These are phyloP conservation scores for Trogon surrucura DNA, from an alignment of 2,113 vertebrate species.

Conservation along the genomic window DNA sequence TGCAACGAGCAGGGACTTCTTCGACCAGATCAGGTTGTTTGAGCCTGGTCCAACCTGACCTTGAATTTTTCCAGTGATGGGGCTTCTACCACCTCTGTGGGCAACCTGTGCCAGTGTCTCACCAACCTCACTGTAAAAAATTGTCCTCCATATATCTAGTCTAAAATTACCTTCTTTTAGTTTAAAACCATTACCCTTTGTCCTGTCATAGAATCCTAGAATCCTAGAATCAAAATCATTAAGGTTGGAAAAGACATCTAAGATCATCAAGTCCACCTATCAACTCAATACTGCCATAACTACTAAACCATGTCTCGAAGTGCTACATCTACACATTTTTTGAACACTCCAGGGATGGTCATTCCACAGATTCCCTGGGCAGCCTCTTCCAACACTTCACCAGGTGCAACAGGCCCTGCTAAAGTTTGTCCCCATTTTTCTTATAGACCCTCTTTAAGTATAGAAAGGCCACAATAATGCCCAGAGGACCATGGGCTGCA, in stretches of 20 bases:
- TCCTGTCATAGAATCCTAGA: neutral
- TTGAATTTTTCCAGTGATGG: no score
- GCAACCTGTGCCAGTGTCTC: neutral
- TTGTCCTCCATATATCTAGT: neutral
- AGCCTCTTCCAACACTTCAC: no score
- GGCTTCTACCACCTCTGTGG: neutral
- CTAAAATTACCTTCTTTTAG: no score
- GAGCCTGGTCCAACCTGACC: accelerated
- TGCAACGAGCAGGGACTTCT: neutral
- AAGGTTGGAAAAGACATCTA: no score
- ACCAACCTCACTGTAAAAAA: neutral
- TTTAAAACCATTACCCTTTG: neutral
- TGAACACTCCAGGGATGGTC: no score
- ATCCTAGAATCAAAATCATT: no score
- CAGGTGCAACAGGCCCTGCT: neutral
- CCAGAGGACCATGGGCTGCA: accelerated
- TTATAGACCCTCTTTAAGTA: neutral
- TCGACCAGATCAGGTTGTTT: neutral
- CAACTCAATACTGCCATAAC: no score
- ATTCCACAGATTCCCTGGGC: no score
- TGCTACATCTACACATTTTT: no score
- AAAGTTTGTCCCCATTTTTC: neutral
- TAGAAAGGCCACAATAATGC: neutral
- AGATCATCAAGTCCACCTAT: no score
- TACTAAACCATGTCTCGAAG: no score